Base-by-base conservation (phyloP, 1,140 invertebrate species). In the Cyrtorhinus lividipennis region DNA sequence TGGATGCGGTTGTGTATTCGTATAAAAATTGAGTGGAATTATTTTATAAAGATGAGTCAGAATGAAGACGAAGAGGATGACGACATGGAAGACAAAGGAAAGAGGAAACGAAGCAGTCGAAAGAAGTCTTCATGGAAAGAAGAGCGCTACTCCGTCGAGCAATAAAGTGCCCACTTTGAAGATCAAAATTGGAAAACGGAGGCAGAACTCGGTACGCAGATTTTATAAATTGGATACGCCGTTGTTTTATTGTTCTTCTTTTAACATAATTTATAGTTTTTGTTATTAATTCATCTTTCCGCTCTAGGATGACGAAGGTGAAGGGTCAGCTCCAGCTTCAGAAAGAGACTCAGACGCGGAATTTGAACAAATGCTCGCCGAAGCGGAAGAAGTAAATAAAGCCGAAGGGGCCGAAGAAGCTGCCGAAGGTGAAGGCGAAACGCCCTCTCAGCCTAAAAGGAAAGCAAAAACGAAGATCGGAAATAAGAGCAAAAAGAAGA, bases 381-480 rank as follows among this genome's bases (percentile, higher is more conserved):
- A 93, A 70, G 88, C 89, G 0, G 88, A 92, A 65, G 88, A 91
- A 66, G 78, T 79, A 1, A 81, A 81, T 24, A 78, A 81, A 59
- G 70, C 67, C 24, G 78, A 75, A 66, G 69, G 62, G 1, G 62
- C 67, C 1, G 75, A 77, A n/a, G 76, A 78, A 60, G 69, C 66
- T 25, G 69, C 66, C 24, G 74, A 80, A 67, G 69, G 76, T 2
- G 69, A 69, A 64, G 66, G 68, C 62, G 76, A 77, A 56, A 76
- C 80, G 68, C 81, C 81, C 0, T n/a, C 24, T n/a, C 76, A 77
- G 22, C 80, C 84, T 3, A 81, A 81, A 56, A 82, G 82, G 70
- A 93, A 93, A 76, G 88, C 90, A 23, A 94, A 94, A 73, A 92
- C 88, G 44, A 95, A 95, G 78, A 89, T 92, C 68, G 90, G 90